These are phyloP conservation scores for Erynnis tages DNA, from an alignment of 2,888 invertebrate species.

Conservation along the genomic window DNA sequence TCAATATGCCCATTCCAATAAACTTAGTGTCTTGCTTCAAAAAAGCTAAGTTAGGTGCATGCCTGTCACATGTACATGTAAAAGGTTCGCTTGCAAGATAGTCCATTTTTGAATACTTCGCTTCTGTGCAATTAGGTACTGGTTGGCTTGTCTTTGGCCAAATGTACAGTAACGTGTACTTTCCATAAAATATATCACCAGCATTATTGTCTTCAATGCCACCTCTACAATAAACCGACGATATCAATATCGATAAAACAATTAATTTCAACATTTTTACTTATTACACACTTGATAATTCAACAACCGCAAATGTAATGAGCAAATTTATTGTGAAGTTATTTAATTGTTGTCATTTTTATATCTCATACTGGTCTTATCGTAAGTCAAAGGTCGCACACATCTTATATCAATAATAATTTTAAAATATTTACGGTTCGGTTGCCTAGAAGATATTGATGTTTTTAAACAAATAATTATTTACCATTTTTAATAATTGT, in stretches of 20 bases:
- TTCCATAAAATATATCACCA: constrained; percentile 1
- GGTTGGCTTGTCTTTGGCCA: constrained; percentile 5
- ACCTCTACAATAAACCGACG: not conserved
- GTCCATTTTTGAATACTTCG: not conserved
- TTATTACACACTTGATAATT: not conserved
- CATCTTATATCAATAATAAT: too few relatives aligned
- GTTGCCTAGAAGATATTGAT: too few relatives aligned
- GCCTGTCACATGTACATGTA: constrained; percentile 3
- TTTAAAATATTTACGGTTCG: too few relatives aligned
- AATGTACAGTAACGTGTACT: constrained; percentile 3
- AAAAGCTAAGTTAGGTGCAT: constrained; percentile 1
- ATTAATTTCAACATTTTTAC: constrained; percentile 6
- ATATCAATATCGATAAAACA: not conserved
- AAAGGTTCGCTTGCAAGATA: not conserved
- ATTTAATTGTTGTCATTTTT: too few relatives aligned
- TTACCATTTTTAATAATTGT: too few relatives aligned
- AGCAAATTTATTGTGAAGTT: too few relatives aligned
- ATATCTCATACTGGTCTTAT: too few relatives aligned
- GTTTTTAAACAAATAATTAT: too few relatives aligned
- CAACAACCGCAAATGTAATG: too few relatives aligned
- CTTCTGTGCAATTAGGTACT: not conserved
- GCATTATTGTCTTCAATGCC: constrained; percentile 2
- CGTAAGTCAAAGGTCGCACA: too few relatives aligned
- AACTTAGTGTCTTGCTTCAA: not conserved
- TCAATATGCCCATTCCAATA: not conserved